Conservation (phyloP, 2,888 invertebrate species). For the Tenthredo amoena region DNA sequence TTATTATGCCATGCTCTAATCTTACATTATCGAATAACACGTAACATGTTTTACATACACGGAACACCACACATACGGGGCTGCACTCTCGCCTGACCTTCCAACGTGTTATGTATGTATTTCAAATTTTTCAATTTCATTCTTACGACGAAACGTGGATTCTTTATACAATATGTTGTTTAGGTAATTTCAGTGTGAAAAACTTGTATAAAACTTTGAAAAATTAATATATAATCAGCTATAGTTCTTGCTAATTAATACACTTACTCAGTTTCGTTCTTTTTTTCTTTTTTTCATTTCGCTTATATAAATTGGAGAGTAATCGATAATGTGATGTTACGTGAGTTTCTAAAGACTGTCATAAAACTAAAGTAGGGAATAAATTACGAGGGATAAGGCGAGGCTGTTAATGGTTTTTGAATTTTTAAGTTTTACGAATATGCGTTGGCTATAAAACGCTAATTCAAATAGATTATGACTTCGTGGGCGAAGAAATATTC, state of each 20-base stretch:
- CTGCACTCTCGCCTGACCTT: conserved; percentile 64
- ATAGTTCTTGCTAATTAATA: neutral
- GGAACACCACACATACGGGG: conserved; percentile 75
- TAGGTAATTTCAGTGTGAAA: neutral
- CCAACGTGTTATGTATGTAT: conserved; percentile 30
- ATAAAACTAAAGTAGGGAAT: neutral
- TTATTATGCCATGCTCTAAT: conserved; percentile 60
- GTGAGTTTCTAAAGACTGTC: neutral
- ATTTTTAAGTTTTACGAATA: neutral
- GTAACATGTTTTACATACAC: conserved; percentile 75
- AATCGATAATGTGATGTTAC: neutral
- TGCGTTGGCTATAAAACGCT: neutral
- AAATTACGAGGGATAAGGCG: neutral
- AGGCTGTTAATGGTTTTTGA: neutral
- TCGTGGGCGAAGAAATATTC: neutral
- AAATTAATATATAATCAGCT: neutral
- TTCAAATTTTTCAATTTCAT: conserved; percentile 21
- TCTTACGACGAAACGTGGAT: conserved; percentile 70
- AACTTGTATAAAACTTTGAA: conserved; percentile 29
- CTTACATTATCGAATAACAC: conserved; percentile 68
- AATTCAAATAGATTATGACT: neutral
- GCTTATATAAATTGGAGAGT: neutral
- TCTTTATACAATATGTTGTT: conserved; percentile 1
- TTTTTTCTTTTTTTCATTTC: neutral
- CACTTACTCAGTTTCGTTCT: neutral